A percentile compares a stretch with the other conserved stretches of the same genome.
Evolutionary conservation across 2,888 invertebrate genomes (phyloP).

Genomic region (Dynastes maya): DNA sequence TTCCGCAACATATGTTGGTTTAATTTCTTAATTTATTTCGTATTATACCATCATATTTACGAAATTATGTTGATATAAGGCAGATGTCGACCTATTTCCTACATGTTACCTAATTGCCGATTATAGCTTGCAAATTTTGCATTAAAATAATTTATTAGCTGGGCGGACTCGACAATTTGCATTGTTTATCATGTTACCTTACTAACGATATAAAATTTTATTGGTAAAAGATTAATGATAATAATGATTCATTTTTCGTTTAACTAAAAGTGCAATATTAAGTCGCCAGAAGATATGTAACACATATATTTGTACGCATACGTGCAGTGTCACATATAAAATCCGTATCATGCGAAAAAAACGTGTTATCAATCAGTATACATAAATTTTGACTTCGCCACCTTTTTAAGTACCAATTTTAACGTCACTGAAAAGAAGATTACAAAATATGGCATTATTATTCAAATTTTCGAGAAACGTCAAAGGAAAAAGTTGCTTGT

Average conservation of each 20-base stretch:
- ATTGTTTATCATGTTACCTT: not conserved
- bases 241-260: not conserved
- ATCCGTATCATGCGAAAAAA: too few species aligned
- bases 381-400: too few species aligned
- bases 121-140: conserved; percentile 28
- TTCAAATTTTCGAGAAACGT: too few species aligned
- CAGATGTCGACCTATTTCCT: conserved; percentile 39
- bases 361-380: too few species aligned
- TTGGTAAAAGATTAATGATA: not conserved
- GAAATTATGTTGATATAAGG: conserved; percentile 17
- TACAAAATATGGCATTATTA: too few species aligned
- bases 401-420: too few species aligned
- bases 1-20: conserved; percentile 35
- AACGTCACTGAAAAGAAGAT: too few species aligned
- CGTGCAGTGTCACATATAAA: too few species aligned
- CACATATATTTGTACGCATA: too few species aligned
- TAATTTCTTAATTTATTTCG: conserved; percentile 41
- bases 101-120: conserved; percentile 26
- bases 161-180: conserved; percentile 39
- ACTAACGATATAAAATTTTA: not conserved
- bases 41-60: conserved; percentile 27
- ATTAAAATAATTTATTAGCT: conserved; percentile 38
- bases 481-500: too few species aligned
- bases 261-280: not conserved
- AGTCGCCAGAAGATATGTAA: too few species aligned